Conservation (phyloP, 2,888 invertebrate genomes). For the Stramonita haemastoma region DNA sequence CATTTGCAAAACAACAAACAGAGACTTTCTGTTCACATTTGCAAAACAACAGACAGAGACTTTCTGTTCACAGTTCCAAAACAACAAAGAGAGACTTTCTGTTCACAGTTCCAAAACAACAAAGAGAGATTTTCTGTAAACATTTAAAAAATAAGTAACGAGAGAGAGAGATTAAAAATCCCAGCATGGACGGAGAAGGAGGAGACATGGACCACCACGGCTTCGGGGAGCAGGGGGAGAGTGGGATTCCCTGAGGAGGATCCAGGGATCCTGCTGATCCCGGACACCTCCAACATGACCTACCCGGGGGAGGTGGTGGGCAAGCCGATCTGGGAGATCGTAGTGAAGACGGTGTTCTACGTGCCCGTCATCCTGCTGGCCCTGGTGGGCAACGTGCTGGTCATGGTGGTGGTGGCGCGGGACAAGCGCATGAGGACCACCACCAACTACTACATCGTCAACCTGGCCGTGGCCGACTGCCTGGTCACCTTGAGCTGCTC, state of each 20-base stretch:
- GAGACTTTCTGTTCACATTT: too few species aligned
- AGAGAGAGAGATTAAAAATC: background rate
- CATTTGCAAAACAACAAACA: too few species aligned
- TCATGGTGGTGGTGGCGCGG: conserved; percentile 65
- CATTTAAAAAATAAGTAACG: background rate
- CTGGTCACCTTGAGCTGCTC: conserved; percentile 81
- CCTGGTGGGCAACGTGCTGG: conserved; percentile 65
- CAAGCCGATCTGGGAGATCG: conserved; percentile 63
- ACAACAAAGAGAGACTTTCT: too few species aligned
- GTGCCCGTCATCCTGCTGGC: conserved; percentile 63
- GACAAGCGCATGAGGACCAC: conserved; percentile 71
- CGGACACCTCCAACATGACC: conserved; percentile 47
- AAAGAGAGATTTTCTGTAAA: too few species aligned
- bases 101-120: too few species aligned
- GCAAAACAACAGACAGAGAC: too few species aligned
- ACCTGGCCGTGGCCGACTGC: conserved; percentile 73
- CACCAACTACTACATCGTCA: conserved; percentile 76
- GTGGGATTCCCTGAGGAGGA: background rate
- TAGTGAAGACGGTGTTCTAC: conserved; percentile 62
- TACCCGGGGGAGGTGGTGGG: conserved; percentile 56
- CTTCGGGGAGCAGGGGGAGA: background rate
- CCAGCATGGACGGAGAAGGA: background rate
- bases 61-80: too few species aligned
- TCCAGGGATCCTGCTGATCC: conserved; percentile 12
- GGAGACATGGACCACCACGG: background rate